These are phyloP conservation scores for Drosophila histrio DNA, from an alignment of 2,888 invertebrate species.

Conservation along the genomic window DNA sequence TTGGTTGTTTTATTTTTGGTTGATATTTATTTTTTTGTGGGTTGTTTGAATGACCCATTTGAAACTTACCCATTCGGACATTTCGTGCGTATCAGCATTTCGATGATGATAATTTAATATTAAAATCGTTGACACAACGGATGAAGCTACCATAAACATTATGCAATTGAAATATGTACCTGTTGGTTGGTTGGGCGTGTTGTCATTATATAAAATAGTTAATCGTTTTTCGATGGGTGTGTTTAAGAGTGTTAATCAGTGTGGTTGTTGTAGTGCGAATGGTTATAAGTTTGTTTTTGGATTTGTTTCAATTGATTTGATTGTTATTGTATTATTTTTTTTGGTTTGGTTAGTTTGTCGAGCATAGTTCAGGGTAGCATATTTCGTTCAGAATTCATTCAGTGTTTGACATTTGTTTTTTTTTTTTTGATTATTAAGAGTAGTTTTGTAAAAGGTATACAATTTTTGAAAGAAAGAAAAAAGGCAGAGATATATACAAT, in stretches of 20 bases:
- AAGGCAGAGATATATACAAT: constrained; percentile 78
- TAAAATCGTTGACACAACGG: constrained; percentile 98
- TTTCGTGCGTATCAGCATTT: constrained; percentile 97
- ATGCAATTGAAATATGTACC: constrained; percentile 99
- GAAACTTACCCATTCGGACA: constrained; percentile 96
- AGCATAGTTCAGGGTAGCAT: constrained; percentile 75
- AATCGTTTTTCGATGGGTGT: constrained; percentile 46
- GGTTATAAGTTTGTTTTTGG: constrained; percentile 37
- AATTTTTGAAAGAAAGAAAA: constrained; percentile 69
- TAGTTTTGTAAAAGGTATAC: constrained; percentile 59
- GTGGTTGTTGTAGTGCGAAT: constrained; percentile 52
- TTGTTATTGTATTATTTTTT: constrained; percentile 31
- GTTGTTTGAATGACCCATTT: constrained; percentile 58
- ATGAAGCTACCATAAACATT: constrained; percentile 99
- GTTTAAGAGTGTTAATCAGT: constrained; percentile 23
- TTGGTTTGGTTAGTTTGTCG: constrained; percentile 43
- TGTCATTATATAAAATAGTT: constrained; percentile 66
- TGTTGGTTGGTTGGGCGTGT: constrained; percentile 85
- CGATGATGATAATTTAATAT: constrained; percentile 99
- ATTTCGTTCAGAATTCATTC: constrained; percentile 70
- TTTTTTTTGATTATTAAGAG: constrained; percentile 42
- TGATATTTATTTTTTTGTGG: constrained; percentile 26
- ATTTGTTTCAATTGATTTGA: constrained; percentile 34
- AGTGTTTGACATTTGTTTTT: constrained; percentile 51
- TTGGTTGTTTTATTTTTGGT: constrained; percentile 41